Conservation (phyloP, 2,113 vertebrate species). For the Melanocharis versteri region DNA sequence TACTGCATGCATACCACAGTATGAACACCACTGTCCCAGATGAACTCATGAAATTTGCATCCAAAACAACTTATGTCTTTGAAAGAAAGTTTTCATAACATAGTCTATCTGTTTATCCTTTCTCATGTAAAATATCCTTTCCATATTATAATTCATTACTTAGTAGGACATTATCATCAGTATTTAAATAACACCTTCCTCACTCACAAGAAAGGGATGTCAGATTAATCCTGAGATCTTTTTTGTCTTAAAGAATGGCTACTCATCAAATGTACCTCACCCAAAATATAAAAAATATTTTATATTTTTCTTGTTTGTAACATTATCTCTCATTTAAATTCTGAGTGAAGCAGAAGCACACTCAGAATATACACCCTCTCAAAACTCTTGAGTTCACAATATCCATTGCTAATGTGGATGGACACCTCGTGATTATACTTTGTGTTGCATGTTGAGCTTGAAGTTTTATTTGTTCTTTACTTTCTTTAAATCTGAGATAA, state of each 20-base stretch:
- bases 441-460: not conserved
- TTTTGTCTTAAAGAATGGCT: not conserved
- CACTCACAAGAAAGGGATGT: not conserved
- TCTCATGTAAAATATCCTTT: not conserved
- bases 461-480: not conserved
- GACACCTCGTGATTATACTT: not conserved
- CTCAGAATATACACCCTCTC: not conserved
- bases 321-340: not conserved
- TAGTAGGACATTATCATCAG: not conserved
- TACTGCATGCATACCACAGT: not conserved
- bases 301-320: not conserved
- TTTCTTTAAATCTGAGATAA: not conserved
- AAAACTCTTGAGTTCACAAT: not conserved
- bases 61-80: not conserved
- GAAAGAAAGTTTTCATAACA: not conserved
- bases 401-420: not conserved
- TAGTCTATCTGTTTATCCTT: not conserved
- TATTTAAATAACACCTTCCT: not conserved
- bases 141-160: not conserved
- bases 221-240: not conserved
- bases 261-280: not conserved
- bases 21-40: not conserved
- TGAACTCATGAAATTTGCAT: not conserved
- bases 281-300: not conserved
- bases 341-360: not conserved